Base-by-base conservation (phyloP, 2,113 vertebrate genomes). In the Plotosus lineatus region DNA sequence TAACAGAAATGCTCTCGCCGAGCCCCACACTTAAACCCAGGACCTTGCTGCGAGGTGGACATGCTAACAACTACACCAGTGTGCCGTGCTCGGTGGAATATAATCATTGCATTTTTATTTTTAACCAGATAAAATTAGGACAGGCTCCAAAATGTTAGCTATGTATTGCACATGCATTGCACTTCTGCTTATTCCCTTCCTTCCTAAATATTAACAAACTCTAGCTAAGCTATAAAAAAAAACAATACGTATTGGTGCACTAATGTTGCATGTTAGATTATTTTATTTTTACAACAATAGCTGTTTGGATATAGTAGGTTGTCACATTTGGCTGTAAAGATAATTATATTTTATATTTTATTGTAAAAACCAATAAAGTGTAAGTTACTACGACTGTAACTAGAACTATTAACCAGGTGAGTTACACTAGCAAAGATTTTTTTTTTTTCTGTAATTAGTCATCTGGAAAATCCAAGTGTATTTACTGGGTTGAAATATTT, bases 401-500 rank as follows among this genome's bases (percentile, higher is more conserved):
- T 51, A 19, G 6, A 51, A 51, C n/a, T 56, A 56, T 9, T 10
- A 56, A 3, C 3, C 2, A 1, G 50, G 50, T 51, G 8, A n/a
- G n/a, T n/a, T n/a, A n/a, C n/a, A n/a, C n/a, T n/a, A n/a, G n/a
- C n/a, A 19, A 19, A 21, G 19, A 21, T 4, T 51, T 3, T 6
- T 51, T 51, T 21, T 6, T 21, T 21, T 51, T 19, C 48, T 51
- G 48, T 17, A 1, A 19, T 31, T 71, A 83, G 83, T 88, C 78
- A 50, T 60, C 66, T 58, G 26, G 31, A 78, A 84, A 75, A 83
- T 80, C 33, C 10, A 28, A 6, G 26, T 72, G 79, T 74, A n/a
- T 82, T 23, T 38, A 60, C 31, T 60, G 26, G 26, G 55, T 71
- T 53, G 53, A 55, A 55, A 55, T 55, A 10, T 55, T 55, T 55